Evolutionary conservation across 2,888 invertebrate species (phyloP), one percentile per base, ranked within the genome.

Genomic region (Ectemnius cavifrons): DNA sequence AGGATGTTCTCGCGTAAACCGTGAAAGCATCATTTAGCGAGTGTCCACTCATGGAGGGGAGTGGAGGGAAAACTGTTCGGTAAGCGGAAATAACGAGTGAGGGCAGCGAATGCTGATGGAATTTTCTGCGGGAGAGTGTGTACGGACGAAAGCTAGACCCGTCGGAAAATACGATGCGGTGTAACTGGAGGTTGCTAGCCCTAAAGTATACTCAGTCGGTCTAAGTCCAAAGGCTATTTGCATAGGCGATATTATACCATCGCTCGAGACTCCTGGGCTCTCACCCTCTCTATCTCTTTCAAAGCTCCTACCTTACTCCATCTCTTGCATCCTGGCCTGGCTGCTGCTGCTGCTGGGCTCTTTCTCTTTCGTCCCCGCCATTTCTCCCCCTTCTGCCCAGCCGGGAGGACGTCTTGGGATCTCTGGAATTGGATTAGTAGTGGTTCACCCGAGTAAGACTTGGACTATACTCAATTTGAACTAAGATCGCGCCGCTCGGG

Each of bases 401-500:
- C 8, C 37, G 37, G 68, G 67, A 23, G 83, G 80, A 87, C 89
- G 87, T 89, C 89, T 88, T 85, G 88, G 86, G 89, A 90, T 89
- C 90, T 86, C 84, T 84, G 86, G 88, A 89, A 91, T 91, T 91
- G 89, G 90, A 90, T 91, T 91, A 91, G 90, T 89, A 89, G 91
- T 90, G 90, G 90, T 89, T 90, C 88, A 87, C 89, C 89, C 86
- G 80, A 82, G 83, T 82, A 87, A 88, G 90, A 89, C 90, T 88
- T 89, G 89, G 88, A 90, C 90, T 89, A 89, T 89, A 90, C 89
- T 91, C 89, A 89, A 90, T 90, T 90, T 89, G 88, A 89, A 90
- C 88, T 89, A 88, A 90, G 88, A 89, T 88, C 90, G 88, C 88
- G 84, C 85, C 83, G 79, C 73, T 72, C 83, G 84, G 88, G 87